A percentile compares a stretch with the other conserved stretches of the same genome.
Evolutionary conservation across 1,140 invertebrate genomes (phyloP).

Genomic region (Procambarus virginalis): DNA sequence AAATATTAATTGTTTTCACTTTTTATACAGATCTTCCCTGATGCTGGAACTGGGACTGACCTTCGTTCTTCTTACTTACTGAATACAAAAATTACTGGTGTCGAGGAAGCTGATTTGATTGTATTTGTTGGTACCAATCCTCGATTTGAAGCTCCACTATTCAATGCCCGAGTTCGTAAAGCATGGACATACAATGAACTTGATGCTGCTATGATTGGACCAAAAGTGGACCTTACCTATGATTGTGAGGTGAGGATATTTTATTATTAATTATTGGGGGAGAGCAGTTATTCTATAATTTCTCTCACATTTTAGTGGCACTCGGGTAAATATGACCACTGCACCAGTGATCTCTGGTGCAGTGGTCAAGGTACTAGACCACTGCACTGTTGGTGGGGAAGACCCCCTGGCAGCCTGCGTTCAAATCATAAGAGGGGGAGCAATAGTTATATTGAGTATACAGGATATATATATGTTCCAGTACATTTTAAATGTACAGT

Average conservation of each 20-base stretch:
- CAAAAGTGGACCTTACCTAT: constrained; percentile 94
- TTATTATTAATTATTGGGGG: background rate
- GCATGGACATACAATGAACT: constrained; percentile 90
- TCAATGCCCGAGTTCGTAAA: constrained; percentile 97
- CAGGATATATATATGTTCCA: no score
- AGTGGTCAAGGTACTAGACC: no score
- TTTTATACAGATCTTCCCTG: constrained; percentile 78
- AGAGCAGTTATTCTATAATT: no score
- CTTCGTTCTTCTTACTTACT: constrained; percentile 92
- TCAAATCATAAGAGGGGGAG: no score
- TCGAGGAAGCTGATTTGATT: constrained; percentile 95
- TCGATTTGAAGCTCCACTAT: constrained; percentile 94
- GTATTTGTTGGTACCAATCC: constrained; percentile 97
- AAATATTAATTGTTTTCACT: background rate
- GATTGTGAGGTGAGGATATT: constrained; percentile 84
- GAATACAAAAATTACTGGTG: constrained; percentile 89
- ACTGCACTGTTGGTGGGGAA: no score
- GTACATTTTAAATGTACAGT: no score
- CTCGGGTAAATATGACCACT: no score
- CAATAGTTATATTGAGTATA: no score
- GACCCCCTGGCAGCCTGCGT: no score
- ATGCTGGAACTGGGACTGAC: constrained; percentile 89
- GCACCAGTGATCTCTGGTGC: no score
- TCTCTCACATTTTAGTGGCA: no score
- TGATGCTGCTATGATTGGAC: constrained; percentile 87